Percentiles rank a stretch among this genome's conserved stretches.
These are phyloP conservation scores for Oncorhynchus clarkii DNA, from an alignment of 2,113 vertebrate genomes.

Conservation along the genomic window DNA sequence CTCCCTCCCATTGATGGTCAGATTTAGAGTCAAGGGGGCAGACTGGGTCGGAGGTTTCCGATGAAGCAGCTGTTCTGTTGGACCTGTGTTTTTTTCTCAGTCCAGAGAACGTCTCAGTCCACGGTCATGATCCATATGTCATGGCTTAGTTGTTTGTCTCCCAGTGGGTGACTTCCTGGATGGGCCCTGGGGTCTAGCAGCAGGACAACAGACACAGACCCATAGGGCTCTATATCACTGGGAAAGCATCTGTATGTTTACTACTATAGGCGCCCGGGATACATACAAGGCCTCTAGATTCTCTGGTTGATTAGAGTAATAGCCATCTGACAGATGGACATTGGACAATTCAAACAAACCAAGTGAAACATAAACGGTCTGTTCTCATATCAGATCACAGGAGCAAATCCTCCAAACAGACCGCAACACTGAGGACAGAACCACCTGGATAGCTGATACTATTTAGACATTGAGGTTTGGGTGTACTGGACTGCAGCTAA, in stretches of 20 bases:
- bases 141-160: slow-evolving; percentile 34
- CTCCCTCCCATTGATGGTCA: neutral
- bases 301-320: neutral
- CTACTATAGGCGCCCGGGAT: neutral
- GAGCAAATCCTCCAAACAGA: too few relatives aligned
- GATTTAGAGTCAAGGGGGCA: neutral
- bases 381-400: too few relatives aligned
- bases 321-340: too few relatives aligned
- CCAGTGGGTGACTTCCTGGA: slow-evolving; percentile 44
- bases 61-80: slow-evolving; percentile 46
- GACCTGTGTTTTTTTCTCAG: neutral
- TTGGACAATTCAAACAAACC: too few relatives aligned
- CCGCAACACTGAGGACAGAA: too few relatives aligned
- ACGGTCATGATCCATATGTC: slow-evolving; percentile 25
- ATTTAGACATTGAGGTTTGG: too few relatives aligned
- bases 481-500: too few relatives aligned
- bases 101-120: neutral
- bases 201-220: neutral
- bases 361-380: too few relatives aligned
- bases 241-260: neutral
- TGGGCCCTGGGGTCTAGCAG: slow-evolving; percentile 13
- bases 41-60: slow-evolving; percentile 6
- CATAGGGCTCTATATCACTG: neutral
- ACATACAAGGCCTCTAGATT: neutral
- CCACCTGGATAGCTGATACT: too few relatives aligned